A percentile compares a stretch with the other conserved stretches of the same genome.
phyloP scores from a whole-genome alignment of 1,140 invertebrate genomes.

The Piezodorus guildinii region DNA sequence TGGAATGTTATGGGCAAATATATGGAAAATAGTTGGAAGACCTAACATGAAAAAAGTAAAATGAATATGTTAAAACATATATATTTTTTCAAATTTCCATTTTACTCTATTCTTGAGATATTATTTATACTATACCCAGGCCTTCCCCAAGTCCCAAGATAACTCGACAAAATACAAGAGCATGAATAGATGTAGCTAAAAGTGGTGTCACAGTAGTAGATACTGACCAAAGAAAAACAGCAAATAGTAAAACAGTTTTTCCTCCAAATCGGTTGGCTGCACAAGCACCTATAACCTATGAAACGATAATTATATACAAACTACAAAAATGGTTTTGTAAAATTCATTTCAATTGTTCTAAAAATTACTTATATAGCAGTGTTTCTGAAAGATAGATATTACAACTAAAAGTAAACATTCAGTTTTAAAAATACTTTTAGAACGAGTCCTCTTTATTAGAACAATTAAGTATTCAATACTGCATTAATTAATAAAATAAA shows the following conservation, averaged over 20 bases:
- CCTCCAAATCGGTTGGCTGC: slow-evolving; percentile 59
- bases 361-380: too few species aligned
- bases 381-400: too few species aligned
- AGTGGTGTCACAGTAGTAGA: slow-evolving; percentile 61
- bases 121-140: slow-evolving; percentile 41
- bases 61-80: not conserved
- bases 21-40: slow-evolving; percentile 66
- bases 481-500: too few species aligned
- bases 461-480: too few species aligned
- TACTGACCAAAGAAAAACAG: slow-evolving; percentile 64
- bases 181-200: slow-evolving; percentile 49
- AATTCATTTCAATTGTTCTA: too few species aligned
- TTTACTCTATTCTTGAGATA: too few species aligned
- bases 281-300: slow-evolving; percentile 53
- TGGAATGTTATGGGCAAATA: slow-evolving; percentile 63
- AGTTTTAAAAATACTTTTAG: too few species aligned
- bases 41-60: slow-evolving; percentile 38
- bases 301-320: not conserved
- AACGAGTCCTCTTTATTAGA: too few species aligned
- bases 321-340: too few species aligned
- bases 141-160: slow-evolving; percentile 65
- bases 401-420: too few species aligned
- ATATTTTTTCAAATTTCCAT: not conserved
- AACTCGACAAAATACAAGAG: slow-evolving; percentile 51
- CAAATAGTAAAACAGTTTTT: slow-evolving; percentile 54